phyloP scores from a whole-genome alignment of 2,888 invertebrate genomes.

The Escarpia spicata region DNA sequence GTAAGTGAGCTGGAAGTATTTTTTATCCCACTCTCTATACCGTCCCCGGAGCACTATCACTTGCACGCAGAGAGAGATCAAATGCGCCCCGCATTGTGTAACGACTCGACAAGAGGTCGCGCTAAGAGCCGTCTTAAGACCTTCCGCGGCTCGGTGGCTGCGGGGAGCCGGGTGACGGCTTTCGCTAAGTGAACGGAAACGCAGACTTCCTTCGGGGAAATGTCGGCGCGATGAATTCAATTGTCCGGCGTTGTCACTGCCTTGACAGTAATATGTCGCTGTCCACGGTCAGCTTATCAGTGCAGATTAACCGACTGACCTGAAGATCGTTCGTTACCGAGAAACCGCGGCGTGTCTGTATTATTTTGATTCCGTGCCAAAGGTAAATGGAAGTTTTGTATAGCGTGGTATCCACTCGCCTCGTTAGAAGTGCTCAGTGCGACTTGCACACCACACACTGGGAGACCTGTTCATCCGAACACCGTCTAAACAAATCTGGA shows the following conservation, averaged over 20 bases:
- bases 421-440: no score
- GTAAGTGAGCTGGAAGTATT: not conserved
- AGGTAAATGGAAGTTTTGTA: no score
- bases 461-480: no score
- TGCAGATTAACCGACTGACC: not conserved
- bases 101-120: not conserved
- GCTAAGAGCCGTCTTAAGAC: not conserved
- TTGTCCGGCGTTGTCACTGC: not conserved
- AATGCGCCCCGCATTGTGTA: not conserved
- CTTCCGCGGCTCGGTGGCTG: not conserved
- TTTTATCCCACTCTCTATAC: not conserved
- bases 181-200: constrained; percentile 13
- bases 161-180: not conserved
- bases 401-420: no score
- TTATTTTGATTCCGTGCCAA: not conserved
- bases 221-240: not conserved
- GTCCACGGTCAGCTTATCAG: not conserved
- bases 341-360: not conserved
- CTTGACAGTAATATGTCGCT: not conserved
- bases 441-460: no score
- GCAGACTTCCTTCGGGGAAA: constrained; percentile 11
- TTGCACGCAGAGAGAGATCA: not conserved
- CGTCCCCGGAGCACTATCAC: not conserved
- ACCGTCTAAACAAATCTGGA: no score
- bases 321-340: not conserved